Base-by-base conservation (phyloP, 2,797 vertebrate species). In the Danio tinwini region DNA sequence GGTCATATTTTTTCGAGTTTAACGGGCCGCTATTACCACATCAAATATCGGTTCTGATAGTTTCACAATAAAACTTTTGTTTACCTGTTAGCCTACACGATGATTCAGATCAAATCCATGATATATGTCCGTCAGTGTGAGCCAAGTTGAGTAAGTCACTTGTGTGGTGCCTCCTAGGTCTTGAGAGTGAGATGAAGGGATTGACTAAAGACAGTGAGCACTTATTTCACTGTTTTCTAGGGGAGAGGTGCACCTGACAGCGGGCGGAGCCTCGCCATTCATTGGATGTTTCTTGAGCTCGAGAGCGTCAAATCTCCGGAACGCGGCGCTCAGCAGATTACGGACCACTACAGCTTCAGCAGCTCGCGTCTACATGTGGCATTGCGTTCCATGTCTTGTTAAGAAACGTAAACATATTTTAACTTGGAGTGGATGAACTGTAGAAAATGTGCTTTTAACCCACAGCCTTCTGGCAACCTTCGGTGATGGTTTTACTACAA, bases 201-300 rank as follows among this genome's bases (percentile, higher is more conserved):
- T 65, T 55, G 40, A 49, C 13, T 14, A 49, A 71, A 12, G 11
- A 29, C 12, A n/a, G 6, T 4, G 40, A 63, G 58, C 21, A 10
- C 61, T 64, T 11, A 14, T 64, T 19, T 79, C 8, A 45, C 21
- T 58, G 17, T 1, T 42, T 21, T 65, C 14, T 52, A 8, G 1
- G 42, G 39, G 19, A 68, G 40, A 65, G 52, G 0, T 58, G 6
- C 58, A 80, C 78, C 78, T 80, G 69, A n/a, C 11, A 6, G 11
- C 11, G 78, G 78, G 78, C 69, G 78, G 78, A 39, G 78, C 50
- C 59, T 7, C 69, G 19, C 6, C 56, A 14, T 56, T 73, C 49
- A 72, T 55, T 72, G 59, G 52, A 39, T 19, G 44, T 5, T 10
- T 69, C 40, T 47, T 49, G 6, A 61, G 13, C 9, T 39, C 11